Conservation (phyloP, 2,797 vertebrate species). For the Amblyopsis hoosieri region DNA sequence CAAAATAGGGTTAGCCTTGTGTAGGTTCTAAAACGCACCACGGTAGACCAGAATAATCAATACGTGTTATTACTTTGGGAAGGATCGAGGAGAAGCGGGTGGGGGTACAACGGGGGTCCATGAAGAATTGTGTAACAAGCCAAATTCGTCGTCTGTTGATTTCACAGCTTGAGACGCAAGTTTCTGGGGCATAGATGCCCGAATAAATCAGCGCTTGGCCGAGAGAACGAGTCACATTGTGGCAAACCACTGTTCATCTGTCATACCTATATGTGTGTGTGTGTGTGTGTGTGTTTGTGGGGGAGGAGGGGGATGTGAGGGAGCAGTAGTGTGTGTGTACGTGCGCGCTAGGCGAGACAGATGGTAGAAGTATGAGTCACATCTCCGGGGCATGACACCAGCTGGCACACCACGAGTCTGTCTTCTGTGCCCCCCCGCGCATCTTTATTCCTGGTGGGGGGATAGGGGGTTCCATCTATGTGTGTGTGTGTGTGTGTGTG, state of each 20-base stretch:
- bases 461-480: conserved; percentile 2
- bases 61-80: too few species aligned
- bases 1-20: too few species aligned
- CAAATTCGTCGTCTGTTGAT: too few species aligned
- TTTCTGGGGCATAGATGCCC: conserved; percentile 44
- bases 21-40: too few species aligned
- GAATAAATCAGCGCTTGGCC: conserved; percentile 62
- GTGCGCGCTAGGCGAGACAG: conserved; percentile 54
- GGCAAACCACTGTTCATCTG: conserved; percentile 51
- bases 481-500: conserved; percentile 33
- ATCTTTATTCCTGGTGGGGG: conserved; percentile 34
- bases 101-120: too few species aligned
- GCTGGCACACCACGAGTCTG: conserved; percentile 75
- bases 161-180: conserved; percentile 29
- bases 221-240: conserved; percentile 40
- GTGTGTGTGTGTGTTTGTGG: conserved; percentile 22
- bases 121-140: too few species aligned
- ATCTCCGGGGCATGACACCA: conserved; percentile 76
- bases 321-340: background rate
- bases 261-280: conserved; percentile 22
- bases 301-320: background rate
- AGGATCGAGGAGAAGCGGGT: too few species aligned
- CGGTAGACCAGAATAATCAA: too few species aligned
- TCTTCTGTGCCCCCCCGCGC: conserved; percentile 22
- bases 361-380: conserved; percentile 77